phyloP scores from a whole-genome alignment of 1,140 invertebrate species.

The Atta cephalotes region DNA sequence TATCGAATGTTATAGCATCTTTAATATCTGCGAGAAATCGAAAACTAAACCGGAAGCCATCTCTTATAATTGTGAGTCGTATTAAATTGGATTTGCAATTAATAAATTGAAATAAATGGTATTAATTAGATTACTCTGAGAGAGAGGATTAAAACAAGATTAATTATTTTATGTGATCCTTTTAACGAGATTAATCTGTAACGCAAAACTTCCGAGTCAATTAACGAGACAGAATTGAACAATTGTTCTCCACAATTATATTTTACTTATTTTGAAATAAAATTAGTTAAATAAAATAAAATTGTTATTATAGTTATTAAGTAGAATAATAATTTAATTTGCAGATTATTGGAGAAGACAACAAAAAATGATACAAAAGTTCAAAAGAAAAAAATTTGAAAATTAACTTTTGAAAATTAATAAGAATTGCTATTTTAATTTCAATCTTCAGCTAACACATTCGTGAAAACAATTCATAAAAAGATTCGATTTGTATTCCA shows the following conservation, averaged over 20 bases:
- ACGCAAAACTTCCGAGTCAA: slow-evolving; percentile 57
- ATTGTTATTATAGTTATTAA: neutral
- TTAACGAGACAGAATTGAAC: neutral
- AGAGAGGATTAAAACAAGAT: slow-evolving; percentile 62
- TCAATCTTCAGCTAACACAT: no score
- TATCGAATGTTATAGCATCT: neutral
- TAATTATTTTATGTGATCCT: slow-evolving; percentile 63
- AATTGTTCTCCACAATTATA: neutral
- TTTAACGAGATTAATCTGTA: slow-evolving; percentile 56
- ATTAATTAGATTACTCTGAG: slow-evolving; percentile 63
- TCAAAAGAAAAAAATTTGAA: neutral
- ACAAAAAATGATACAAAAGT: neutral
- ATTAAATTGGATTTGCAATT: slow-evolving; percentile 45
- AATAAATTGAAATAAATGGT: slow-evolving; percentile 47
- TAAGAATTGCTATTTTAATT: neutral
- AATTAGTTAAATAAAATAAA: neutral
- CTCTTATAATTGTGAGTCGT: neutral
- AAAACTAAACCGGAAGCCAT: slow-evolving; percentile 41
- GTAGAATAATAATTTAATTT: neutral
- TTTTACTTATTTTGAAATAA: neutral
- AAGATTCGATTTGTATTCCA: no score
- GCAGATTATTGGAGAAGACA: neutral
- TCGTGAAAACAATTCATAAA: no score
- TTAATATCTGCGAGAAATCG: neutral
- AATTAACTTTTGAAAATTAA: neutral